Conservation (phyloP, 2,888 invertebrate species). For the Tetramorium bicarinatum region DNA sequence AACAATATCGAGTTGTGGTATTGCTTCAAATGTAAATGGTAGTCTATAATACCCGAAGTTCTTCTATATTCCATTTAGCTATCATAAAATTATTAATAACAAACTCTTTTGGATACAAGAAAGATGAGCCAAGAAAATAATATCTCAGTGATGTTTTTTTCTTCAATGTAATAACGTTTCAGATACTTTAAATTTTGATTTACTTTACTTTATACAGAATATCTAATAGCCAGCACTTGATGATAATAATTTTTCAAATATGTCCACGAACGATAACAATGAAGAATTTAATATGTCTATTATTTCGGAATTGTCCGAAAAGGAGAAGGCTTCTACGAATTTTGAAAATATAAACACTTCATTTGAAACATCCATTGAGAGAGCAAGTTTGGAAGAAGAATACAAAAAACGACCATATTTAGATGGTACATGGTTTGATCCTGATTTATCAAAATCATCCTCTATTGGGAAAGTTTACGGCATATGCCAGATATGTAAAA, state of each 20-base stretch:
- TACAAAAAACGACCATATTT: constrained; percentile 2
- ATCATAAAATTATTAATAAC: no score
- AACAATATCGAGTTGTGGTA: no score
- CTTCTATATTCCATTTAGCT: no score
- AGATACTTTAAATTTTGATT: constrained; percentile 1
- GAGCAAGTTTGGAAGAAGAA: not conserved
- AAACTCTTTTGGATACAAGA: no score
- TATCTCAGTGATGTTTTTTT: no score
- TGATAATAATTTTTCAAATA: not conserved
- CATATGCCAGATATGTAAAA: constrained; percentile 10
- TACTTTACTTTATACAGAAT: constrained; percentile 8
- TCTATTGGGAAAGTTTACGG: not conserved
- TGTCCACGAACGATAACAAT: not conserved
- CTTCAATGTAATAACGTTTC: not conserved
- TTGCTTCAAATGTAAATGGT: no score
- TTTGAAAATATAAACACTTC: not conserved
- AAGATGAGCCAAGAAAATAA: no score
- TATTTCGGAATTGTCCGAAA: not conserved
- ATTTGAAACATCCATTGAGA: not conserved
- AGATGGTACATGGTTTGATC: constrained; percentile 21
- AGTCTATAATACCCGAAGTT: no score
- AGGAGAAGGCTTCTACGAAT: constrained; percentile 3
- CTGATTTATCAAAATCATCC: not conserved
- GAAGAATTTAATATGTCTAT: constrained; percentile 8
- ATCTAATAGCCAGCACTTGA: not conserved